Percentiles rank a stretch among this genome's conserved stretches.
Evolutionary conservation across 2,113 vertebrate species (phyloP).

Genomic region (Tonatia bakeri): DNA sequence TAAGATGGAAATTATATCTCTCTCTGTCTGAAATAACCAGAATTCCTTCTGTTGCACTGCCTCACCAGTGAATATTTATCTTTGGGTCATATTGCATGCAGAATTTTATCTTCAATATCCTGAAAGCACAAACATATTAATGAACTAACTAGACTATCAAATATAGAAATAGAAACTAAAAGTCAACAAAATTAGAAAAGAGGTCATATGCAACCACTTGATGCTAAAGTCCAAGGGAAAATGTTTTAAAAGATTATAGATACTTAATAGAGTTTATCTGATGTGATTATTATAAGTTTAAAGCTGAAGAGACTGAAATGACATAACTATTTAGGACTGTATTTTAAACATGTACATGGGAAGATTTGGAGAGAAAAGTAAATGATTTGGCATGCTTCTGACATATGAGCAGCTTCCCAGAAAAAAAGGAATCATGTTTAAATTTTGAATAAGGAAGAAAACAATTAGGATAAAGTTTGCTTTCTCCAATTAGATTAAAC

Average conservation of each 20-base stretch:
- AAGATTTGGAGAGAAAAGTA: not conserved
- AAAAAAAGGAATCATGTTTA: not conserved
- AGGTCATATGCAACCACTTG: not conserved
- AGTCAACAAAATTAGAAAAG: not conserved
- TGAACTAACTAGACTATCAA: not conserved
- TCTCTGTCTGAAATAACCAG: not conserved
- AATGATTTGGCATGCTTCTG: not conserved
- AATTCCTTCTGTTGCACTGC: not conserved
- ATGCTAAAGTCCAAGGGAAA: not conserved
- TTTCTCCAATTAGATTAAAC: not conserved
- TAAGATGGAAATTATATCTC: not conserved
- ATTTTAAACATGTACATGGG: not conserved
- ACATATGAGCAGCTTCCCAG: not conserved
- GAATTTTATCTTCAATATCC: not conserved
- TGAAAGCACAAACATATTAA: not conserved
- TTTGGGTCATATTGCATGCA: not conserved
- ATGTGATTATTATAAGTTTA: not conserved
- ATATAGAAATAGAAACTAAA: not conserved
- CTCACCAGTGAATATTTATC: not conserved
- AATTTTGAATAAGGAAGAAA: not conserved
- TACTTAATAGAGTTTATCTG: not conserved
- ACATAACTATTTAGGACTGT: not conserved
- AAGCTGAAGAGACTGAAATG: not conserved
- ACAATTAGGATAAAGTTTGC: not conserved
- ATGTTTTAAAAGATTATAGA: not conserved